Base-by-base conservation (phyloP, 1,140 invertebrate genomes). In the Choristoneura fumiferana region DNA sequence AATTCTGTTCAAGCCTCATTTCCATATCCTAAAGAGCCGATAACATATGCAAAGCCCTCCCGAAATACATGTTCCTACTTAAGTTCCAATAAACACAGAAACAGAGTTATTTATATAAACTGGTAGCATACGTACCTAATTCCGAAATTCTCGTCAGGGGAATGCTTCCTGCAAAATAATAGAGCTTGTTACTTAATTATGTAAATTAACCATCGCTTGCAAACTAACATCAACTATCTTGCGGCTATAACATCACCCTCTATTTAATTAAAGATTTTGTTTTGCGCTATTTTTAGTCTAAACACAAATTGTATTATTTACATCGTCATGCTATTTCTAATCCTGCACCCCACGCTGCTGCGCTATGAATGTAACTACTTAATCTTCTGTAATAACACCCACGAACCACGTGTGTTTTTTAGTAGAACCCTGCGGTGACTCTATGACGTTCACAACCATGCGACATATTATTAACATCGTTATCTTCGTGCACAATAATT, bases 121-220 rank as follows among this genome's bases (percentile, higher is more conserved):
- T 55, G 17, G 10, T 45, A 53, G 29, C 6, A 36, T 54, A 67
- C 79, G 78, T 72, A 89, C 89, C 89, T 77, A 90, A 84, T 77
- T 89, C 88, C 77, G 89, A 89, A 87, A 90, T 89, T 83, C 89
- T 81, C 76, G 87, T 89, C 75, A 89, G 69, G 9, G 89, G 89
- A 78, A 90, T 90, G 78, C 87, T 90, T 82, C 89, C 89, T 90
- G 79, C 40, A 78, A 83, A 62, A 67, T 38, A 8, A 58, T 74
- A 73, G 22, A 29, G 6, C 13, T 12, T 9, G n/a, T n/a, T 29
- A 29, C 6, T 29, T 29, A 6, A 29, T 3, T 6, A 29, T 6
- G 2, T 29, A 6, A 29, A 29, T 29, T 2, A 6, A 29, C 22
- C 22, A 29, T 3, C 2, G 22, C 6, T 29, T 29, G 22, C 2